Conservation (phyloP, 2,113 vertebrate species). For the Peromyscus californicus region DNA sequence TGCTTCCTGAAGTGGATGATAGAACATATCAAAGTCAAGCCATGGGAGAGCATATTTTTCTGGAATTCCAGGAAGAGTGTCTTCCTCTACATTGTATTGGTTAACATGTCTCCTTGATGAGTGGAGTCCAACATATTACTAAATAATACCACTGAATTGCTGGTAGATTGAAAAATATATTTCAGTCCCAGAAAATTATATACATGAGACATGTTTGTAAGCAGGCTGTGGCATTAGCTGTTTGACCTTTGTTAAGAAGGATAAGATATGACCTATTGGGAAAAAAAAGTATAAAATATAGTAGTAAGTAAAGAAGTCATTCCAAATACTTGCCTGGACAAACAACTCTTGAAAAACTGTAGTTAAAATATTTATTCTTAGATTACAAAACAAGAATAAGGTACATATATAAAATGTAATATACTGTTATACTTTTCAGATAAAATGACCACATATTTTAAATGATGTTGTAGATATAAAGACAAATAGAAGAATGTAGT, state of each 20-base stretch:
- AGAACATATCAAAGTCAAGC: not conserved
- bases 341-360: not conserved
- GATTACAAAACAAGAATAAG: not conserved
- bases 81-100: not conserved
- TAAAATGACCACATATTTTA: not conserved
- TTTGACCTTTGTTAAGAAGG: not conserved
- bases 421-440: not conserved
- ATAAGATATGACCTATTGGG: not conserved
- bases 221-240: not conserved
- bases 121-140: not conserved
- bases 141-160: not conserved
- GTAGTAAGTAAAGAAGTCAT: not conserved
- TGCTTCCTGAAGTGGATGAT: not conserved
- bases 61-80: not conserved
- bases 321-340: not conserved
- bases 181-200: not conserved
- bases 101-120: not conserved
- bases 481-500: not conserved
- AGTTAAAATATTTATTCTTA: not conserved
- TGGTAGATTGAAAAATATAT: not conserved
- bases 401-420: not conserved
- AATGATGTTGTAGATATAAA: not conserved
- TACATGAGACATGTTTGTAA: not conserved
- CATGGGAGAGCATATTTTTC: not conserved
- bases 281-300: not conserved